Percentiles rank a stretch among this genome's conserved stretches.
Evolutionary conservation across 2,797 vertebrate genomes (phyloP).

Genomic region (Urosaurus nigricauda): DNA sequence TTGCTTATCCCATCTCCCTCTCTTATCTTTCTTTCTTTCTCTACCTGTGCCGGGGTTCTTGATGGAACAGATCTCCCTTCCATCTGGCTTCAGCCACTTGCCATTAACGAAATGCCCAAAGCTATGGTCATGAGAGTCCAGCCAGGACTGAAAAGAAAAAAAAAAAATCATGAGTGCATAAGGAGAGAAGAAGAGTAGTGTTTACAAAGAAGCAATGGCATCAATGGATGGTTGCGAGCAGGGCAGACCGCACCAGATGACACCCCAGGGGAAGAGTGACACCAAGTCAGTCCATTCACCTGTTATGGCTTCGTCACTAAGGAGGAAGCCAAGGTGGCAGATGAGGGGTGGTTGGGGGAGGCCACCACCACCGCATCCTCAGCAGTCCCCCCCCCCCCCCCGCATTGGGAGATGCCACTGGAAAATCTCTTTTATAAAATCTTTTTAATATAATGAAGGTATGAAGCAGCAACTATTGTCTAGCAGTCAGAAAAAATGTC

Average conservation of each 20-base stretch:
- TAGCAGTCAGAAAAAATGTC: neutral
- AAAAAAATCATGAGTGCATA: neutral
- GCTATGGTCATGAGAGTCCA: slow-evolving; percentile 70
- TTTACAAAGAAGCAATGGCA: neutral
- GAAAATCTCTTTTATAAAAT: no score
- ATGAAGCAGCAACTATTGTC: neutral
- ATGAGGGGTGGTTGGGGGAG: no score
- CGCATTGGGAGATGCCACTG: no score
- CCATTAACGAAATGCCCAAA: slow-evolving; percentile 76
- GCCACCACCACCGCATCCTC: no score
- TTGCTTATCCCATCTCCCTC: neutral
- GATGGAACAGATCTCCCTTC: slow-evolving; percentile 44
- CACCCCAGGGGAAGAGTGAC: no score
- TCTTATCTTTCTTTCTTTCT: neutral
- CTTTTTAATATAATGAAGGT: neutral
- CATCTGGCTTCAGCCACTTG: slow-evolving; percentile 71
- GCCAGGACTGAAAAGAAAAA: slow-evolving; percentile 72
- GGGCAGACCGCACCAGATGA: no score
- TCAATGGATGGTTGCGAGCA: no score
- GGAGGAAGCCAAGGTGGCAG: no score
- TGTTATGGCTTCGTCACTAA: no score
- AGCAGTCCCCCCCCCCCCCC: no score
- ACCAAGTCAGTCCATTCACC: no score
- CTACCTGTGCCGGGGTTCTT: slow-evolving; percentile 75
- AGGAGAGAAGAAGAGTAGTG: neutral